Conservation (phyloP, 1,140 invertebrate species). For the Dufourea novaeangliae region DNA sequence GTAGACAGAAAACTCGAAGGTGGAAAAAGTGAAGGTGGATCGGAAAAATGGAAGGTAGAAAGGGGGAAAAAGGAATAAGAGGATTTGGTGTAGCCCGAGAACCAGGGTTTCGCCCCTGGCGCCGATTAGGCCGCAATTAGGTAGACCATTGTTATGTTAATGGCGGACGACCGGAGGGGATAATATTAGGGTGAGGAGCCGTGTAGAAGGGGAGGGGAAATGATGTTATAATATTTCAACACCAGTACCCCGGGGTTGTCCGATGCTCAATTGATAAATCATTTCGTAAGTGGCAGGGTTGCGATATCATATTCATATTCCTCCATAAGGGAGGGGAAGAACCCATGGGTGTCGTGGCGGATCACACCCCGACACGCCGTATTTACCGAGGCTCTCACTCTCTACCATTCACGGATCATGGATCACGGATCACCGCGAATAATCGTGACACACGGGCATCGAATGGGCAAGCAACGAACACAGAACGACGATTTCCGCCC, state of each 20-base stretch:
- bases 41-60: not conserved
- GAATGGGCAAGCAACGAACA: conserved; percentile 61
- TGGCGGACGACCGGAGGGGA: conserved; percentile 67
- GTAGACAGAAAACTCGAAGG: not conserved
- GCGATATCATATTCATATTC: conserved; percentile 76
- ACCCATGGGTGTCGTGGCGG: conserved; percentile 9
- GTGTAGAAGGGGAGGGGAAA: too few species aligned
- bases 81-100: conserved; percentile 36
- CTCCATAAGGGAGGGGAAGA: conserved; percentile 49
- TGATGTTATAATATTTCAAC: conserved; percentile 82
- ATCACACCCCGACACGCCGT: conserved; percentile 35
- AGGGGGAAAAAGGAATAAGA: conserved; percentile 8
- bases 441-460: conserved; percentile 59
- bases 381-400: conserved; percentile 59
- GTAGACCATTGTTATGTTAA: conserved; percentile 81
- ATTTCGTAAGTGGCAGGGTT: conserved; percentile 72
- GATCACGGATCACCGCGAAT: conserved; percentile 61
- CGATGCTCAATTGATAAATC: conserved; percentile 78
- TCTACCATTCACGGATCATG: conserved; percentile 68
- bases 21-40: not conserved
- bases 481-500: conserved; percentile 57
- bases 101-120: conserved; percentile 64
- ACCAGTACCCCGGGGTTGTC: conserved; percentile 73
- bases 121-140: conserved; percentile 80
- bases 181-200: conserved; percentile 77